These are phyloP conservation scores for Gulo gulo DNA, from an alignment of 2,113 vertebrate species.

Conservation along the genomic window DNA sequence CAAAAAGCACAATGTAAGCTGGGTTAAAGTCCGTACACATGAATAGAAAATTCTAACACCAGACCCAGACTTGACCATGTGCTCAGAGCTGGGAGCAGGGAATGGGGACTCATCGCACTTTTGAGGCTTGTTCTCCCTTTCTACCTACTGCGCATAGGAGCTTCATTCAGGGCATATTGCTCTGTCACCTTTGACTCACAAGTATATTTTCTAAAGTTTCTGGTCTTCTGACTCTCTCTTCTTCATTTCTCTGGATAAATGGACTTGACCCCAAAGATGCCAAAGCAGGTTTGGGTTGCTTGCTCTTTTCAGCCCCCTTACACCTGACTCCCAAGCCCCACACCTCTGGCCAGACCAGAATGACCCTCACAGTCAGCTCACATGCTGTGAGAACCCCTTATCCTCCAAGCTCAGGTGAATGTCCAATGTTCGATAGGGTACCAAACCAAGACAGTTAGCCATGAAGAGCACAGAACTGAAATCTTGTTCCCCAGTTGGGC, in stretches of 20 bases:
- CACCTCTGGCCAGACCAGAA: too few relatives aligned
- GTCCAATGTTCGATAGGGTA: too few relatives aligned
- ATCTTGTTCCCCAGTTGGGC: neutral
- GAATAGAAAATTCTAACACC: too few relatives aligned
- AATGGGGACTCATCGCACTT: rapidly evolving
- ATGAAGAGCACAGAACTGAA: neutral
- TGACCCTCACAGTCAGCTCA: too few relatives aligned
- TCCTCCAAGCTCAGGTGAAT: neutral
- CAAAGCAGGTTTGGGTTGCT: neutral
- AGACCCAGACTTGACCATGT: neutral
- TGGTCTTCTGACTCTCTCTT: neutral
- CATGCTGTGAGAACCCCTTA: neutral
- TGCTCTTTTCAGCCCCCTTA: neutral
- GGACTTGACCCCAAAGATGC: neutral
- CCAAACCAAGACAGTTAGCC: neutral
- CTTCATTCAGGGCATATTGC: neutral
- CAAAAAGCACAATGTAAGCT: neutral
- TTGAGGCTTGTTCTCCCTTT: neutral
- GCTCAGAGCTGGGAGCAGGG: neutral
- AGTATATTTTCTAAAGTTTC: neutral
- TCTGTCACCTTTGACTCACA: neutral
- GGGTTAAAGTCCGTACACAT: neutral
- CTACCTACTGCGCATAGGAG: too few relatives aligned
- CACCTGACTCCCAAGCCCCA: neutral
- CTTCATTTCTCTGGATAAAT: neutral